A percentile compares a stretch with the other conserved stretches of the same genome.
phyloP scores from a whole-genome alignment of 1,140 invertebrate species.

The Pteromalus puparum region DNA sequence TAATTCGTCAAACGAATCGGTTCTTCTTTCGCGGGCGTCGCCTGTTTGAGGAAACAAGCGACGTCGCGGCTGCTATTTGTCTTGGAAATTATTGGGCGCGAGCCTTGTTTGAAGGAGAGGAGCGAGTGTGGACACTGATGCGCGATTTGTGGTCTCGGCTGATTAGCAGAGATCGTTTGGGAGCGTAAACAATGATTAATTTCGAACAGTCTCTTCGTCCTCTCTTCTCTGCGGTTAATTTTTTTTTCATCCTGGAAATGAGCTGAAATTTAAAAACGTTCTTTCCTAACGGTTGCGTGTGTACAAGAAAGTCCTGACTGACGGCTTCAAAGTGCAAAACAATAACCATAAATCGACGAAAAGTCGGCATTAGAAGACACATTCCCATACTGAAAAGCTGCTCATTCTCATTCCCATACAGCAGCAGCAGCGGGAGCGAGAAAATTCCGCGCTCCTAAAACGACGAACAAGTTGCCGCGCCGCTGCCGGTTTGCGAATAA shows the following conservation, averaged over 20 bases:
- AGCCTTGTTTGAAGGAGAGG: background rate
- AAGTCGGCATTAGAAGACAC: background rate
- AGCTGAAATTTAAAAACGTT: no score
- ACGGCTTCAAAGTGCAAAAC: background rate
- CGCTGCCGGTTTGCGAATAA: background rate
- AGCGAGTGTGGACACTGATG: background rate
- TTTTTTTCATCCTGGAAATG: no score
- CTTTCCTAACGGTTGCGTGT: no score
- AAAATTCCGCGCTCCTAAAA: conserved; percentile 5
- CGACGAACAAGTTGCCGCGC: background rate
- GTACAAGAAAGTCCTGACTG: no score
- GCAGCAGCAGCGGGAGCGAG: background rate
- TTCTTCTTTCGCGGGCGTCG: background rate
- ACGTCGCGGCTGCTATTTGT: background rate
- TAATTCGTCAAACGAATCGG: conserved; percentile 29
- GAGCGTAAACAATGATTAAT: background rate
- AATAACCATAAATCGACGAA: background rate
- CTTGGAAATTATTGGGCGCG: background rate
- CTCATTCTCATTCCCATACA: background rate
- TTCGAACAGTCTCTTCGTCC: background rate
- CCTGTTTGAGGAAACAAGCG: background rate
- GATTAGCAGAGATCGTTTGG: background rate
- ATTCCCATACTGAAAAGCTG: background rate
- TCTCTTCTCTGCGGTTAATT: background rate
- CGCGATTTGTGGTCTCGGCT: background rate